phyloP scores from a whole-genome alignment of 2,888 invertebrate genomes.

The Synanthedon myopaeformis region DNA sequence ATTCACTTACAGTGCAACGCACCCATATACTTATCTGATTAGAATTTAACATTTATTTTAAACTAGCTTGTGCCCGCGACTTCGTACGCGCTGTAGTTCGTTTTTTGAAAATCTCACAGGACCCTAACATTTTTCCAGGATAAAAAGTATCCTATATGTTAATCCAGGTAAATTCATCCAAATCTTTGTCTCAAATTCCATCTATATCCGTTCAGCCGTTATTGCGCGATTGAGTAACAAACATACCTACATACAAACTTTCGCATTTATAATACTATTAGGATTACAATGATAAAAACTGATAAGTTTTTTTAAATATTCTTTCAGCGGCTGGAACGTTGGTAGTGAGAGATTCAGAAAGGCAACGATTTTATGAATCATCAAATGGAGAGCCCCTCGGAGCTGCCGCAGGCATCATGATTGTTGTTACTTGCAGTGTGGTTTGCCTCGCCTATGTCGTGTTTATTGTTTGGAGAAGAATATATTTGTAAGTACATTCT shows the following conservation, averaged over 20 bases:
- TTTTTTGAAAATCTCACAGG: too few relatives aligned
- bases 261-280: too few relatives aligned
- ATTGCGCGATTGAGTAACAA: too few relatives aligned
- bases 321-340: constrained; percentile 24
- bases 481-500: constrained; percentile 46
- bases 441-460: constrained; percentile 50
- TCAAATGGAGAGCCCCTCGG: constrained; percentile 38
- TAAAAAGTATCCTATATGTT: too few relatives aligned
- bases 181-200: too few relatives aligned
- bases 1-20: neutral
- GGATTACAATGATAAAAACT: too few relatives aligned
- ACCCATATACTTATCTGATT: neutral
- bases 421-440: constrained; percentile 49
- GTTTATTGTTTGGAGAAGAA: constrained; percentile 54
- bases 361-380: constrained; percentile 16
- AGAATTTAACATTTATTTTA: neutral
- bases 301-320: neutral
- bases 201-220: too few relatives aligned
- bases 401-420: constrained; percentile 55
- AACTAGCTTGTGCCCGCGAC: neutral
- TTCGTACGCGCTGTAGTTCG: too few relatives aligned
- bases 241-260: too few relatives aligned
- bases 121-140: too few relatives aligned
- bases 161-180: too few relatives aligned
- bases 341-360: constrained; percentile 38